Evolutionary conservation across 2,888 invertebrate species (phyloP).

Genomic region (Caenorhabditis sulstoni): DNA sequence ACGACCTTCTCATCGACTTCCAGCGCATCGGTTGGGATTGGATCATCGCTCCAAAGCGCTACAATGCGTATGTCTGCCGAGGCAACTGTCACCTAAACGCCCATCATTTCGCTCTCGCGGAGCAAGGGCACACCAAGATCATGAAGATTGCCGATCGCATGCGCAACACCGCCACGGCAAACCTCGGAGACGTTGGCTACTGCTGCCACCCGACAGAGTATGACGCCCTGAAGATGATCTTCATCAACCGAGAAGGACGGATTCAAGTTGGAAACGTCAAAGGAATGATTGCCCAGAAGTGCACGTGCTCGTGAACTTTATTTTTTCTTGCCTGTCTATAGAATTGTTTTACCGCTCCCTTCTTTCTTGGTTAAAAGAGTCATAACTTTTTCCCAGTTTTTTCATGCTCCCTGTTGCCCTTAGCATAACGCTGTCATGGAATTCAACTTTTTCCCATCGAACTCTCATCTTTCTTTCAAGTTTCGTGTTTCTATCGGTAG

Average conservation of each 20-base stretch:
- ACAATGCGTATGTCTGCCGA: slow-evolving; percentile 95
- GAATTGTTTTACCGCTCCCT: too few relatives aligned
- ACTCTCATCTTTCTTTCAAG: too few relatives aligned
- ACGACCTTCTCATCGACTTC: slow-evolving; percentile 90
- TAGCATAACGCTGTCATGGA: too few relatives aligned
- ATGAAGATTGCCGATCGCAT: slow-evolving; percentile 15
- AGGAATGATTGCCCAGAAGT: slow-evolving; percentile 94
- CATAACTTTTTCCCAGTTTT: too few relatives aligned
- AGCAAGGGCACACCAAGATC: slow-evolving; percentile 41
- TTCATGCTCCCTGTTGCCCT: too few relatives aligned
- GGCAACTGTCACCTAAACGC: slow-evolving; percentile 92
- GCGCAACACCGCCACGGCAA: not conserved
- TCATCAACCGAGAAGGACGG: slow-evolving; percentile 69
- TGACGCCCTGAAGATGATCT: slow-evolving; percentile 88
- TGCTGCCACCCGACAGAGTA: slow-evolving; percentile 93
- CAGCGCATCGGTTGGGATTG: slow-evolving; percentile 97
- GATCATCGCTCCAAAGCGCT: slow-evolving; percentile 95
- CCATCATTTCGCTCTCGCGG: slow-evolving; percentile 86
- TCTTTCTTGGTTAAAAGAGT: too few relatives aligned
- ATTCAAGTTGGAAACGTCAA: slow-evolving; percentile 85
- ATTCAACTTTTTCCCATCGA: too few relatives aligned
- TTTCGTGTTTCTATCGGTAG: too few relatives aligned
- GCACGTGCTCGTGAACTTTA: slow-evolving; percentile 84
- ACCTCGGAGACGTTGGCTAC: slow-evolving; percentile 87
- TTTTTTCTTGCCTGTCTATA: too few relatives aligned